Evolutionary conservation across 2,888 invertebrate genomes (phyloP).

Genomic region (Frankliniella intonsa): DNA sequence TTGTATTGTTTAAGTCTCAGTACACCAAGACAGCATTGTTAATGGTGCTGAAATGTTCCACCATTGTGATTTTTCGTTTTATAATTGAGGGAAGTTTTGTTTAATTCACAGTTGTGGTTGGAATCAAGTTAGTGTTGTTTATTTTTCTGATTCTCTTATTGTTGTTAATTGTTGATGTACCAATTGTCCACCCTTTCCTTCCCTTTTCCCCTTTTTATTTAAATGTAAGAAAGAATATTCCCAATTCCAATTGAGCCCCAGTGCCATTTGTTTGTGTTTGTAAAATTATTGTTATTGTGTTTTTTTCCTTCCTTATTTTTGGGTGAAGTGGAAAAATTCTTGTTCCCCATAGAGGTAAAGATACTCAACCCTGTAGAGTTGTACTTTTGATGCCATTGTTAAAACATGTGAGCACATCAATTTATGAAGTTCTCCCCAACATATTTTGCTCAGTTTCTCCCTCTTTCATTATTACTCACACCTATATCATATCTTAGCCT

Average conservation of each 20-base stretch:
- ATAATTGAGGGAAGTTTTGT: background rate
- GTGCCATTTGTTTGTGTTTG: background rate
- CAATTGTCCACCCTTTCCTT: no score
- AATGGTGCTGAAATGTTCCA: background rate
- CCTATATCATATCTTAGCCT: slow-evolving; percentile 2
- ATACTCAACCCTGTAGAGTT: no score
- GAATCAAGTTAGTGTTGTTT: background rate
- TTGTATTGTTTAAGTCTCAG: no score
- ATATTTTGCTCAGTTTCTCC: background rate
- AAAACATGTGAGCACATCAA: no score
- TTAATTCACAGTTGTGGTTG: background rate
- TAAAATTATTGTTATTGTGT: background rate
- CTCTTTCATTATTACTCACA: background rate
- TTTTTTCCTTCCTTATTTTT: background rate
- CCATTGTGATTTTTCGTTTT: background rate
- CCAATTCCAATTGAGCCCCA: no score
- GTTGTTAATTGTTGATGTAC: no score
- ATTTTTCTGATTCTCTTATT: background rate
- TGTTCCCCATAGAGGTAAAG: background rate
- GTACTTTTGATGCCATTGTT: no score
- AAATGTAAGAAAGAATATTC: no score
- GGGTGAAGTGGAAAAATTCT: background rate
- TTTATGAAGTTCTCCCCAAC: background rate
- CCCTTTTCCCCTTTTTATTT: no score
- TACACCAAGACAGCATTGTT: background rate